These are phyloP conservation scores for Hydrolagus affinis DNA, from an alignment of 2,113 vertebrate genomes.

Conservation along the genomic window DNA sequence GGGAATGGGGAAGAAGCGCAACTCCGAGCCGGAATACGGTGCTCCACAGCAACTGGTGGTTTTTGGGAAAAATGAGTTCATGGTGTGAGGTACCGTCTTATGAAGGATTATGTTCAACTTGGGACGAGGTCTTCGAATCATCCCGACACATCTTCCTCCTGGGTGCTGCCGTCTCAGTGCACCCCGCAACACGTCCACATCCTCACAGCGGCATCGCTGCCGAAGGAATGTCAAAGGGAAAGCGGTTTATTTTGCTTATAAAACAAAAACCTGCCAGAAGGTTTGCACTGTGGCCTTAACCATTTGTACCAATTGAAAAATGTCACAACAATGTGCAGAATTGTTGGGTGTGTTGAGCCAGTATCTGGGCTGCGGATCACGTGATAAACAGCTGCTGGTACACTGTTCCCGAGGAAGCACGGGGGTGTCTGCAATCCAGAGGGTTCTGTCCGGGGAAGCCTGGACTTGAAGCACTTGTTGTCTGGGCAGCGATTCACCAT, in stretches of 20 bases:
- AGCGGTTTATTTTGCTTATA: conserved; percentile 1
- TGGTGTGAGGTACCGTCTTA: conserved; percentile 71
- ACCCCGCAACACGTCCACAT: conserved; percentile 18
- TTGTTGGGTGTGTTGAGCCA: not conserved
- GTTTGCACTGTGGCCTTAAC: conserved; percentile 23
- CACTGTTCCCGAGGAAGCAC: not conserved
- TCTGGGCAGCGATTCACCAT: not conserved
- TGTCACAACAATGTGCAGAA: not conserved
- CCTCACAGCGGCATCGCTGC: conserved; percentile 13
- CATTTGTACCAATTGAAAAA: not conserved
- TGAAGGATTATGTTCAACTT: not conserved
- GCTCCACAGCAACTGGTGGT: conserved; percentile 65
- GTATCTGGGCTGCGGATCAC: conserved; percentile 3
- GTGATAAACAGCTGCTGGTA: not conserved
- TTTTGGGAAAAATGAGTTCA: conserved; percentile 87
- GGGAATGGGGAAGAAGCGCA: conserved; percentile 48
- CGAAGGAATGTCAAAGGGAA: conserved; percentile 26
- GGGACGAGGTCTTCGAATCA: not conserved
- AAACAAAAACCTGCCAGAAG: not conserved
- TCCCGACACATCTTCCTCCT: conserved; percentile 22
- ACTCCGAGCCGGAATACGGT: conserved; percentile 59
- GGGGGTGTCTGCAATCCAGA: not conserved
- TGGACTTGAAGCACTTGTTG: conserved; percentile 23
- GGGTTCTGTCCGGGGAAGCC: conserved; percentile 7
- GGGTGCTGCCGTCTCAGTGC: conserved; percentile 17